phyloP scores from a whole-genome alignment of 2,797 vertebrate species.

The Podarcis lilfordi region DNA sequence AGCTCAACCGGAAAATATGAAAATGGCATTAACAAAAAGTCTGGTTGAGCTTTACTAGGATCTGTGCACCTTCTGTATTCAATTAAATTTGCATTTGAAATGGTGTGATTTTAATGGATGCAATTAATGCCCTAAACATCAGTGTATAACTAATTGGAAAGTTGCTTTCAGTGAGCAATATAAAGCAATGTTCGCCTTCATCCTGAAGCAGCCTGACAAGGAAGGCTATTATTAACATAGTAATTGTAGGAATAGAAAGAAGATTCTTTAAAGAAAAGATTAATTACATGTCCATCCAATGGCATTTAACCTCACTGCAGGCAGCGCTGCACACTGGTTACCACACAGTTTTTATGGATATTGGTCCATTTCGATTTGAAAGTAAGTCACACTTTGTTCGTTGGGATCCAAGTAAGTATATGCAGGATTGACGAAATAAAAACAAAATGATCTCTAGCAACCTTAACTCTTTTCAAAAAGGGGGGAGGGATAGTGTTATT shows the following conservation, averaged over 20 bases:
- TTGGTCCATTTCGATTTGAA: not conserved
- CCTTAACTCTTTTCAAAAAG: not conserved
- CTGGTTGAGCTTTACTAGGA: not conserved
- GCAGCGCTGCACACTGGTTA: not conserved
- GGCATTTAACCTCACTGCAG: not conserved
- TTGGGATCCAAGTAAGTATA: not conserved
- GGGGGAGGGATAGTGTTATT: not conserved
- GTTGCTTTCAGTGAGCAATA: not conserved
- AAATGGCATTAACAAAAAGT: not conserved
- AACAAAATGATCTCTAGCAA: not conserved
- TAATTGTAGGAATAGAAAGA: not conserved
- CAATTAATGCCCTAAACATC: not conserved
- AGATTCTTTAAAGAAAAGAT: not conserved
- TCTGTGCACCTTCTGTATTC: not conserved
- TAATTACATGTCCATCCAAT: not conserved
- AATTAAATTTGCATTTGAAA: constrained; percentile 5
- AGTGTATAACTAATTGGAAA: not conserved
- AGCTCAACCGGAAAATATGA: too few relatives aligned
- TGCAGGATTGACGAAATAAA: not conserved
- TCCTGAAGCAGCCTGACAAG: not conserved
- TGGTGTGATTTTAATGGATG: not conserved
- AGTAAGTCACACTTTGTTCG: not conserved
- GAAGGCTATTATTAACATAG: not conserved
- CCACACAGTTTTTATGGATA: not conserved
- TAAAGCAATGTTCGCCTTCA: not conserved